phyloP scores from a whole-genome alignment of 2,888 invertebrate species.

The Hirtodrosophila trivittata region DNA sequence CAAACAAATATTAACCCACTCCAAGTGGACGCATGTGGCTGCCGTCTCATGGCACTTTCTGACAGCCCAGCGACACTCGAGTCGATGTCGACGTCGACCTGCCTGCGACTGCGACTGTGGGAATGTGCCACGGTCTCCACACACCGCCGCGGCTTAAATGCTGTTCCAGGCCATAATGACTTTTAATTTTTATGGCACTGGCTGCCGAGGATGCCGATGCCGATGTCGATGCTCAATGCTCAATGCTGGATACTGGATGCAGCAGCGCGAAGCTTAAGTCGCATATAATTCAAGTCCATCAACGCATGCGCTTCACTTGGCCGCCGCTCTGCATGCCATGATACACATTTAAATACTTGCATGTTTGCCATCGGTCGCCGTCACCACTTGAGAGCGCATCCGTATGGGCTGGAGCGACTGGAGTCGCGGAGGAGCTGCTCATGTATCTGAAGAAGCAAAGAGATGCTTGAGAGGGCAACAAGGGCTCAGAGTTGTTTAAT shows the following conservation, averaged over 20 bases:
- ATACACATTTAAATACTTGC: conserved; percentile 78
- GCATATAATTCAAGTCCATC: conserved; percentile 81
- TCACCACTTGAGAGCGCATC: conserved; percentile 67
- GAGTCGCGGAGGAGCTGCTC: conserved; percentile 27
- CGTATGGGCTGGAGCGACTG: conserved; percentile 33
- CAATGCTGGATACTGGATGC: conserved; percentile 27
- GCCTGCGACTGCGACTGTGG: conserved; percentile 54
- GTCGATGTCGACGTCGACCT: conserved; percentile 36
- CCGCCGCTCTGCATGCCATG: conserved; percentile 63
- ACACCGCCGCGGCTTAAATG: conserved; percentile 71
- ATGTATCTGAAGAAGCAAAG: conserved; percentile 37
- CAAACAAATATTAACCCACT: conserved; percentile 84
- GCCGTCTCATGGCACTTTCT: conserved; percentile 77
- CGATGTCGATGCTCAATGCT: conserved; percentile 10
- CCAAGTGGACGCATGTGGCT: conserved; percentile 76
- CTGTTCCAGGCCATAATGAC: conserved; percentile 79
- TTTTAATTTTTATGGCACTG: conserved; percentile 80
- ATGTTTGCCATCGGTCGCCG: conserved; percentile 59
- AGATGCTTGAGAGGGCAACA: conserved; percentile 64
- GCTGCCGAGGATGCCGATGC: conserved; percentile 73
- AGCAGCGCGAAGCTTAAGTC: conserved; percentile 73
- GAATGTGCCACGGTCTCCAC: conserved; percentile 65
- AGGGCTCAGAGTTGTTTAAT: conserved; percentile 72
- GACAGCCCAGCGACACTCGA: conserved; percentile 76
- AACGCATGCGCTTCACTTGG: conserved; percentile 77